phyloP scores from a whole-genome alignment of 2,113 vertebrate genomes.

The Syngnathus floridae region DNA sequence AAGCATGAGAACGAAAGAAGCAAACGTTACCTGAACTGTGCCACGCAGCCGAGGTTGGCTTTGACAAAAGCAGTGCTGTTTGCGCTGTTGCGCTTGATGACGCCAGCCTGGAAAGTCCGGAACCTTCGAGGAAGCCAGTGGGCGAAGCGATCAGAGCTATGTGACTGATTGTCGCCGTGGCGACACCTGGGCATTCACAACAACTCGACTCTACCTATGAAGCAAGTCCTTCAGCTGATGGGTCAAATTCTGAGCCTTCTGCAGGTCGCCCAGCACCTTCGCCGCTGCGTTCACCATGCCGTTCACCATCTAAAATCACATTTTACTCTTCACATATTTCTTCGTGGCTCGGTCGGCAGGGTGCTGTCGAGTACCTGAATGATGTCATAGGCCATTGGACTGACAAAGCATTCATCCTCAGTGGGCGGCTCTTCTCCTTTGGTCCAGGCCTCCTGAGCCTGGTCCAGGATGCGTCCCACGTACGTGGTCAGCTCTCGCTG shows the following conservation, averaged over 20 bases:
- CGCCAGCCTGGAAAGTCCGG: conserved; percentile 66
- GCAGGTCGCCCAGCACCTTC: conserved; percentile 32
- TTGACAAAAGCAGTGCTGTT: conserved; percentile 71
- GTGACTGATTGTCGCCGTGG: background rate
- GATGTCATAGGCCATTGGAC: conserved; percentile 76
- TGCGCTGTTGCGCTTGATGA: conserved; percentile 64
- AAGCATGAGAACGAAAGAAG: background rate
- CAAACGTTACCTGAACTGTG: conserved; percentile 70
- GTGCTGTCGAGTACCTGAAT: conserved; percentile 73
- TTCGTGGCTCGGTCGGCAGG: no score
- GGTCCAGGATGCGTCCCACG: conserved; percentile 59
- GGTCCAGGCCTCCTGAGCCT: conserved; percentile 68
- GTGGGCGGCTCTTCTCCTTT: conserved; percentile 61
- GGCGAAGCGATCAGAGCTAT: no score
- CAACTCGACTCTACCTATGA: conserved; percentile 60
- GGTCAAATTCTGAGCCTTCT: conserved; percentile 49
- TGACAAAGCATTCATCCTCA: conserved; percentile 70
- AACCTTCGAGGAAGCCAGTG: conserved; percentile 64
- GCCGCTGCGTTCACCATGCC: conserved; percentile 56
- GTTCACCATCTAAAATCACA: conserved; percentile 62
- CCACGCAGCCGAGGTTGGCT: conserved; percentile 75
- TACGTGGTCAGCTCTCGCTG: conserved; percentile 51
- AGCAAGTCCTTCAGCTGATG: conserved; percentile 61
- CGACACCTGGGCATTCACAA: background rate
- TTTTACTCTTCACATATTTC: background rate